phyloP scores from a whole-genome alignment of 2,797 vertebrate genomes.

The Coregonus suidteri region DNA sequence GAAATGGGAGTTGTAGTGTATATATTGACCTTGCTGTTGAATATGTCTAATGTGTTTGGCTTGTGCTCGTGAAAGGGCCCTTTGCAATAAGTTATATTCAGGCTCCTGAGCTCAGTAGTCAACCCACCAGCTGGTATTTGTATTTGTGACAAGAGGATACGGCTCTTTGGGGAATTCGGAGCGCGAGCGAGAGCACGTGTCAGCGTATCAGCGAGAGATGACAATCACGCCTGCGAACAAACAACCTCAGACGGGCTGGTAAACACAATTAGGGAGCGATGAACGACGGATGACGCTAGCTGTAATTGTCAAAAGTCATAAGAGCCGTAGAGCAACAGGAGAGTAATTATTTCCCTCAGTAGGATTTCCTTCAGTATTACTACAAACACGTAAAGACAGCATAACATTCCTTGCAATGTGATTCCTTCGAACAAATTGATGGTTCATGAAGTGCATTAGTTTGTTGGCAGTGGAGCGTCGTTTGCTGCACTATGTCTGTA shows the following conservation, averaged over 20 bases:
- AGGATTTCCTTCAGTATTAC: not conserved
- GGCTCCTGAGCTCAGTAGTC: constrained; percentile 10
- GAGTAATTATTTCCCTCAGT: not conserved
- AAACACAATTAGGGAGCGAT: no score
- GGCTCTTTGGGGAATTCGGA: constrained; percentile 10
- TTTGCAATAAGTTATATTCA: constrained; percentile 4
- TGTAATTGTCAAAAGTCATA: no score
- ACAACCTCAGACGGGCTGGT: no score
- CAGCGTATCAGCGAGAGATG: not conserved
- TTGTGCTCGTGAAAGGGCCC: constrained; percentile 2
- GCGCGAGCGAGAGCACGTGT: constrained; percentile 4
- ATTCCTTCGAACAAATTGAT: not conserved
- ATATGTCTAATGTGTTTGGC: not conserved
- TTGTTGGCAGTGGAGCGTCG: not conserved
- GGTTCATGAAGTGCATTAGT: not conserved
- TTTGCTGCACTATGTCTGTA: no score
- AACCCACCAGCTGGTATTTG: constrained; percentile 36
- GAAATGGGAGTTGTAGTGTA: not conserved
- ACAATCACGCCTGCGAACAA: no score
- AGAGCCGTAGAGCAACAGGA: constrained; percentile 23
- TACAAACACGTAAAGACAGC: not conserved
- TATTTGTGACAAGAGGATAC: constrained; percentile 7
- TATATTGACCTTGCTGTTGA: constrained; percentile 5
- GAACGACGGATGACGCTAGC: no score
- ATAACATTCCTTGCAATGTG: not conserved